Evolutionary conservation across 2,888 invertebrate genomes (phyloP).

Genomic region (Aphodius sticticus): DNA sequence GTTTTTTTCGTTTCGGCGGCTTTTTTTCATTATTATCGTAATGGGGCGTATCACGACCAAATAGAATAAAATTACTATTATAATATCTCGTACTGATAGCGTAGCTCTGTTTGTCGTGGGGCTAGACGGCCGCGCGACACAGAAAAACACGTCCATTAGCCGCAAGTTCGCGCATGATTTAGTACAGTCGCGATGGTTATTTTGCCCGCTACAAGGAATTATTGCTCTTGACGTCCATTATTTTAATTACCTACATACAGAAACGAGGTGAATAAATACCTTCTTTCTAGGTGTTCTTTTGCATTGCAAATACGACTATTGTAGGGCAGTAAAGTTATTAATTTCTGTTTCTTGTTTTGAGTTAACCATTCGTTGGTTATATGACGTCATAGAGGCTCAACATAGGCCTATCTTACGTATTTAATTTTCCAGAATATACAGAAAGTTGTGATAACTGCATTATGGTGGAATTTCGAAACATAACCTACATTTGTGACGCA

Average conservation of each 20-base stretch:
- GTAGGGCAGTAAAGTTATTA: no score
- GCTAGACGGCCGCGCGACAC: background rate
- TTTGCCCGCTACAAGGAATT: background rate
- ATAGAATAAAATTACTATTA: conserved; percentile 34
- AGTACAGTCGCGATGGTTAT: background rate
- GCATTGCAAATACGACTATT: no score
- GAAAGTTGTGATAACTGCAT: no score
- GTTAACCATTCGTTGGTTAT: no score
- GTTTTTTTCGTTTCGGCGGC: conserved; percentile 27
- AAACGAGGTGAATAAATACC: no score
- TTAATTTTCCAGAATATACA: no score
- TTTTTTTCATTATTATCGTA: conserved; percentile 32
- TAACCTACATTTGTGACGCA: no score
- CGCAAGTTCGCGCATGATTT: background rate
- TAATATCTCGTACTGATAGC: conserved; percentile 22
- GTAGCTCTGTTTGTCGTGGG: background rate
- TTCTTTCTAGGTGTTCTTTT: no score
- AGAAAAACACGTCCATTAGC: background rate
- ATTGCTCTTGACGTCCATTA: background rate
- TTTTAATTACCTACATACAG: background rate
- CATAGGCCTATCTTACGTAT: no score
- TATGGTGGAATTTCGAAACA: no score
- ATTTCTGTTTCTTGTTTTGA: no score
- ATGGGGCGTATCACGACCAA: conserved; percentile 32
- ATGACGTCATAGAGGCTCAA: no score